Evolutionary conservation across 2,888 invertebrate species (phyloP).

Genomic region (Eurois occulta): DNA sequence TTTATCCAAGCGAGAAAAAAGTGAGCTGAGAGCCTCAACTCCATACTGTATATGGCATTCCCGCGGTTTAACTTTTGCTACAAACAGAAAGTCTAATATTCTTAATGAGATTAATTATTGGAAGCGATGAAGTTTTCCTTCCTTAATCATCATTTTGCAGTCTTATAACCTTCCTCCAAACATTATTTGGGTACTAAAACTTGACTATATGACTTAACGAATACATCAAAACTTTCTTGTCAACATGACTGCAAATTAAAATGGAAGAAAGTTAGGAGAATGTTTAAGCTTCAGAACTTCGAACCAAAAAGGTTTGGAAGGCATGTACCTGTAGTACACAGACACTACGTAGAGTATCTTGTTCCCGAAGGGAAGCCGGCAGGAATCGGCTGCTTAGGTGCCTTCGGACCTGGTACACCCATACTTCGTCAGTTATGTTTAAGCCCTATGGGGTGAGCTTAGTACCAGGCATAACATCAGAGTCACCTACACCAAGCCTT

Average conservation of each 20-base stretch:
- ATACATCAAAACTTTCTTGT: constrained; percentile 26
- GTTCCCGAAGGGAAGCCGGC: too few relatives aligned
- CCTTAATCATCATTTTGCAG: constrained; percentile 10
- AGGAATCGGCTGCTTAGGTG: too few relatives aligned
- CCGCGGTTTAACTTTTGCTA: neutral
- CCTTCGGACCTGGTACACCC: neutral
- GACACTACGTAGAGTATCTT: too few relatives aligned
- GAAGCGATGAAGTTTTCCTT: constrained; percentile 15
- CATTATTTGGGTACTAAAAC: constrained; percentile 31
- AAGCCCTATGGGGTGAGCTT: neutral
- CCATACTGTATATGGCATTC: neutral
- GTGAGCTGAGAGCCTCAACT: neutral
- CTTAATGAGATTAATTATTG: constrained; percentile 24
- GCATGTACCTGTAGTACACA: neutral
- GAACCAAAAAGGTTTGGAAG: neutral
- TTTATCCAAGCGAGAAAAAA: too few relatives aligned
- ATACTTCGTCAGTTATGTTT: neutral
- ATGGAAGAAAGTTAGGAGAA: neutral
- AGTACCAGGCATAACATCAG: neutral
- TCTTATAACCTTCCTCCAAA: constrained; percentile 29
- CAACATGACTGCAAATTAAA: constrained; percentile 20
- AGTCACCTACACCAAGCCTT: neutral
- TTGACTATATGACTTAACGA: constrained; percentile 8
- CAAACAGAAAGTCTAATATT: constrained; percentile 12
- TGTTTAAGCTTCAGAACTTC: neutral